Evolutionary conservation across 1,140 invertebrate species (phyloP).

Genomic region (Olivierus martensii): DNA sequence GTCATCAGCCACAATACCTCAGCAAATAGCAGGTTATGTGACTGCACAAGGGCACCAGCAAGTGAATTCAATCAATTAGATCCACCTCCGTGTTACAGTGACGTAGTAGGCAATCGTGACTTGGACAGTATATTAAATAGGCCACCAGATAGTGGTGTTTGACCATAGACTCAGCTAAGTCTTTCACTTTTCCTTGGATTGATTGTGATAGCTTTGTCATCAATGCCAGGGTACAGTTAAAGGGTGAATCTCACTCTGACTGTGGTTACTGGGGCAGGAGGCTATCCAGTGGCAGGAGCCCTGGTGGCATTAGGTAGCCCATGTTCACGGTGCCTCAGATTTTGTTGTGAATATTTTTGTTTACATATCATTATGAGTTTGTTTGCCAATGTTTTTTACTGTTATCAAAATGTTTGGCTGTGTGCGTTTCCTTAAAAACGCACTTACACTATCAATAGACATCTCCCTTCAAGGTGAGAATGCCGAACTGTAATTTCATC

Average conservation of each 20-base stretch:
- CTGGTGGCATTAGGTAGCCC: background rate
- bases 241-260: background rate
- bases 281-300: background rate
- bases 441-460: too few relatives aligned
- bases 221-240: background rate
- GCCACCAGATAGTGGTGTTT: slow-evolving; percentile 11
- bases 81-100: slow-evolving; percentile 11
- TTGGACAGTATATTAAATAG: slow-evolving; percentile 7
- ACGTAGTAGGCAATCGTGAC: slow-evolving; percentile 9
- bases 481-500: too few relatives aligned
- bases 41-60: slow-evolving; percentile 1
- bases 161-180: slow-evolving; percentile 6
- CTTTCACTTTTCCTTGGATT: slow-evolving; percentile 14
- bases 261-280: background rate
- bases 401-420: too few relatives aligned
- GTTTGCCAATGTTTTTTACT: too few relatives aligned
- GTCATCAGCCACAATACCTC: slow-evolving; percentile 2
- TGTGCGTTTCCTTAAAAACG: too few relatives aligned
- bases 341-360: slow-evolving; percentile 11
- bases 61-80: slow-evolving; percentile 7
- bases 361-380: slow-evolving; percentile 4
- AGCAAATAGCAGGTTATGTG: slow-evolving; percentile 9
- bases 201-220: slow-evolving; percentile 4
- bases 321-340: slow-evolving; percentile 9
- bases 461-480: too few relatives aligned